Percentiles rank a stretch among this genome's conserved stretches.
Evolutionary conservation across 1,140 invertebrate genomes (phyloP).

Genomic region (Andrena cerasifolii): DNA sequence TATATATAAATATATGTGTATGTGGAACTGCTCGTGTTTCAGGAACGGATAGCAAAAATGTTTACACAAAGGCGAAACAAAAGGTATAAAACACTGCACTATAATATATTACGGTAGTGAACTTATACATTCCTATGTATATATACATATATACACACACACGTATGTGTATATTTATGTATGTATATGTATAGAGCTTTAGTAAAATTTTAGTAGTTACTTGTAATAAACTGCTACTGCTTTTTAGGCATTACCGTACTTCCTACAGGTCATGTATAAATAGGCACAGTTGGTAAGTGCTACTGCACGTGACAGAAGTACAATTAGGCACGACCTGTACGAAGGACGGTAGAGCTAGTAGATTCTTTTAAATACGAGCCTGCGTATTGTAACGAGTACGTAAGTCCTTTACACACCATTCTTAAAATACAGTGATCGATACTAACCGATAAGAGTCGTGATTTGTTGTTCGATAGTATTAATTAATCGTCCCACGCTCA

Average conservation of each 20-base stretch:
- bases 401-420: slow-evolving; percentile 43
- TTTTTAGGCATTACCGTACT: slow-evolving; percentile 71
- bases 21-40: slow-evolving; percentile 61
- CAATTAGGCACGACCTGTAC: slow-evolving; percentile 70
- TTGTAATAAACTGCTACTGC: slow-evolving; percentile 61
- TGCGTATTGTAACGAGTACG: slow-evolving; percentile 54
- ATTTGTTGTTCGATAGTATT: too few relatives aligned
- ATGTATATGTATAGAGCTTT: slow-evolving; percentile 39
- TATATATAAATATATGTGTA: slow-evolving; percentile 17
- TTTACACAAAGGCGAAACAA: slow-evolving; percentile 77
- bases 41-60: slow-evolving; percentile 74
- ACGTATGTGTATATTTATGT: slow-evolving; percentile 28
- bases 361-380: slow-evolving; percentile 58
- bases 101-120: slow-evolving; percentile 47
- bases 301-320: slow-evolving; percentile 54
- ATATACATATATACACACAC: slow-evolving; percentile 33
- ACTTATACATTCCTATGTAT: slow-evolving; percentile 14
- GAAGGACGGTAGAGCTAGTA: slow-evolving; percentile 69
- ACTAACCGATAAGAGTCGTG: not conserved
- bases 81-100: slow-evolving; percentile 67
- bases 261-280: slow-evolving; percentile 70
- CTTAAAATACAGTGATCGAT: slow-evolving; percentile 16
- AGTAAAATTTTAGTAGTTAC: slow-evolving; percentile 47
- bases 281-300: slow-evolving; percentile 68
- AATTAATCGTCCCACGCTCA: not conserved